Evolutionary conservation across 2,797 vertebrate species (phyloP).

Genomic region (Brachyalestes nurse): DNA sequence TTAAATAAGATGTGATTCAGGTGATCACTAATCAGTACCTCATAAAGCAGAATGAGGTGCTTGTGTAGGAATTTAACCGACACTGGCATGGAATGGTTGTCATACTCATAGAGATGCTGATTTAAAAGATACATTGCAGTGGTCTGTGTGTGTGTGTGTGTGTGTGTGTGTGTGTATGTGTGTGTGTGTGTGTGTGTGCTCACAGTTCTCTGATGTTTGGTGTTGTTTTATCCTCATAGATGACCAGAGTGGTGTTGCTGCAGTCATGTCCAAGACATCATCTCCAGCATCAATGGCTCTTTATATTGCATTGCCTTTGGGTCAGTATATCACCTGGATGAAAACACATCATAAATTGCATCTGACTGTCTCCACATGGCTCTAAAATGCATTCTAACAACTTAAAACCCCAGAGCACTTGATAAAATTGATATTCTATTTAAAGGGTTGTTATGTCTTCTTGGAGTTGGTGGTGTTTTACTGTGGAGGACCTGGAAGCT

Average conservation of each 20-base stretch:
- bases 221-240: slow-evolving; percentile 53
- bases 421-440: slow-evolving; percentile 2
- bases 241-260: slow-evolving; percentile 17
- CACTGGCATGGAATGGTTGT: no score
- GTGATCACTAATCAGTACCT: no score
- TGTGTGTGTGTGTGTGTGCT: no score
- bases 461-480: slow-evolving; percentile 72
- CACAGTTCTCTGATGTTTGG: background rate
- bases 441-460: slow-evolving; percentile 75
- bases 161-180: no score
- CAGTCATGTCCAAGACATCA: slow-evolving; percentile 35
- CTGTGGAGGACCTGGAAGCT: slow-evolving; percentile 87
- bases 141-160: no score
- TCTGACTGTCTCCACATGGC: background rate
- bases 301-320: slow-evolving; percentile 79
- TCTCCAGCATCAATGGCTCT: slow-evolving; percentile 65
- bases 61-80: no score
- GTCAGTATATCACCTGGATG: slow-evolving; percentile 70
- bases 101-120: no score
- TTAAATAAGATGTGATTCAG: no score
- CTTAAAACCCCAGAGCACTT: background rate
- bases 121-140: no score
- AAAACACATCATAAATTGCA: background rate
- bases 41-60: no score
- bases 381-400: background rate